Evolutionary conservation across 2,113 vertebrate genomes (phyloP).

Genomic region (Datnioides undecimradiatus): DNA sequence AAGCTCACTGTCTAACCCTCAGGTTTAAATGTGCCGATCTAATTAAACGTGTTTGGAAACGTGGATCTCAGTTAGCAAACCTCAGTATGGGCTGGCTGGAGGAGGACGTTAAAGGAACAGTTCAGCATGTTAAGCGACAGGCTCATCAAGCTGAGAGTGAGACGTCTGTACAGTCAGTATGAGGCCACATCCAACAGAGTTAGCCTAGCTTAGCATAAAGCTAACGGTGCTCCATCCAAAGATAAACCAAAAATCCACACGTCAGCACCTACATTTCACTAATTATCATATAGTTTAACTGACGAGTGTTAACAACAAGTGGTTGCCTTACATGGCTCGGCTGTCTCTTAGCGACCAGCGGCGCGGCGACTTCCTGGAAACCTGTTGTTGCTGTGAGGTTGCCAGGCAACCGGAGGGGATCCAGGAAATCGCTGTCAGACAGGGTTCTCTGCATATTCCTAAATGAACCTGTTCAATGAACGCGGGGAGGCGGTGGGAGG

Average conservation of each 20-base stretch:
- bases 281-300: no score
- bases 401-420: neutral
- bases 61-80: no score
- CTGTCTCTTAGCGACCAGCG: neutral
- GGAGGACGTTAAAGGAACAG: neutral
- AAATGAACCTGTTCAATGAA: neutral
- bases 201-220: neutral
- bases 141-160: neutral
- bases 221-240: neutral
- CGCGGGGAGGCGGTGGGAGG: neutral
- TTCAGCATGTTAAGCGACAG: neutral
- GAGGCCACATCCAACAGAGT: neutral
- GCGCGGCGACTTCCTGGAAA: neutral
- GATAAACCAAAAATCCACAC: neutral
- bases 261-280: rapidly evolving
- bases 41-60: no score
- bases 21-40: no score
- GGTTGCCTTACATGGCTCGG: no score
- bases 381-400: neutral
- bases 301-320: no score
- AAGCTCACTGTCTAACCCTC: neutral
- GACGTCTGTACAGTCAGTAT: neutral
- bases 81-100: neutral
- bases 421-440: neutral
- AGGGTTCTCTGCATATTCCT: neutral